Evolutionary conservation across 1,140 invertebrate species (phyloP), one percentile per base, ranked within the genome.

Genomic region (Drosophila pallidifrons): DNA sequence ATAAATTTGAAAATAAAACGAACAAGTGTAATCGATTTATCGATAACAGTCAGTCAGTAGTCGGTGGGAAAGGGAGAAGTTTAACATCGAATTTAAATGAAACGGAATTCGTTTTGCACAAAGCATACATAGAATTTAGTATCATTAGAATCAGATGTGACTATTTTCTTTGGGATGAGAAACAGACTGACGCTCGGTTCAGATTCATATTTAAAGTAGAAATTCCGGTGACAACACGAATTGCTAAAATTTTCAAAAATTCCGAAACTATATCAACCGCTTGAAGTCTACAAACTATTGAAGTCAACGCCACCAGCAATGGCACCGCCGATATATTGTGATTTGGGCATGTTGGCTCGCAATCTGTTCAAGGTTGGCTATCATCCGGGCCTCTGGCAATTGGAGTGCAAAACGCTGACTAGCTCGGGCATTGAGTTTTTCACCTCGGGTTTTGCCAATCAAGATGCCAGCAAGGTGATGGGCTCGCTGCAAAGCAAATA

Each of bases 311-410:
- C 35, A 10, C 7, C 35, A 38, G 10, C 35, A 38, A 89, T 89
- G 85, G 57, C 43, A 11, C 52, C 68, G 35, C 78, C 85, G 3
- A 7, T 63, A 3, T 89, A 90, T 66, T 35, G 43, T 8, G 86
- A 90, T 5, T 73, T 89, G 63, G 85, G 85, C 15, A 90, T 70
- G 28, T 41, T 77, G 11, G 81, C 86, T 15, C 78, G 78, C 1
- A 75, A 89, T 30, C n/a, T 89, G 1, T 81, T 89, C 5, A 76
- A 8, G 32, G 75, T 79, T 3, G 81, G 81, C 43, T 89, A 89
- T 45, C 86, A 79, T 38, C 78, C 86, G 5, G 86, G 85, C 0
- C 10, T 90, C n/a, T 89, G 85, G 85, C 81, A 89, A 38, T 13
- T 89, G 6, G 81, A 89, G 16, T 85, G 86, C 69, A 86, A 67